Evolutionary conservation across 2,113 vertebrate species (phyloP), one percentile per base, ranked within the genome.

Genomic region (Helogale parvula): DNA sequence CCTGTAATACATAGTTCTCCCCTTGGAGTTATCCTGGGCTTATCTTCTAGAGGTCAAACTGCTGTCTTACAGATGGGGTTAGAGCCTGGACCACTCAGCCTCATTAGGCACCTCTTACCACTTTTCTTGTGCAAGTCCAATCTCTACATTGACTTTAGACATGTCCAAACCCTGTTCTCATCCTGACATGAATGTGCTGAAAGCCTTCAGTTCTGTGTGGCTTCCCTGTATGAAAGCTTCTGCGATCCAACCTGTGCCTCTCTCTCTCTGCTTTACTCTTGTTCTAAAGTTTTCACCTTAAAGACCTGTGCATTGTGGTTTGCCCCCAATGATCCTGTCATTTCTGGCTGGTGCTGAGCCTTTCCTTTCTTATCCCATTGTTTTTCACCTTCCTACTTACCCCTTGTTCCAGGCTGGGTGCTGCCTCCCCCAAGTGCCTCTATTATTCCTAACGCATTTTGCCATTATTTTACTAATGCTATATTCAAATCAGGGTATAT

Each of bases 151-250:
- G 29, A 60, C 9, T 3, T 92, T 7, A 19, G 54, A 65, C 45
- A 47, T 3, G 35, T 74, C 88, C 63, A 69, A 71, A 82, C n/a
- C 11, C 8, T 1, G 11, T 6, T 33, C 21, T 60, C 14, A 35
- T 41, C 23, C 33, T 71, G 77, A 54, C 0, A 1, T n/a, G 81
- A 88, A 25, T 74, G 5, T 57, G 10, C 21, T 16, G 8, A 19
- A 35, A 60, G 33, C 27, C 54, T 35, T 31, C 5, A 10, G 63
- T 29, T 52, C 60, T 10, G 10, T 0, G 0, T 27, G 15, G 27
- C 45, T 71, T 86, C 57, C 31, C 2, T 54, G 35, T 14, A 17
- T 12, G 0, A 21, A 80, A 57, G 41, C 29, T 5, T 45, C 15
- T 33, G 33, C 0, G 7, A 29, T 11, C n/a, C 14, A 6, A 69